Evolutionary conservation across 35 echinoderm and acorn worm species (phyloP).

Genomic region (Apostichopus californicus): DNA sequence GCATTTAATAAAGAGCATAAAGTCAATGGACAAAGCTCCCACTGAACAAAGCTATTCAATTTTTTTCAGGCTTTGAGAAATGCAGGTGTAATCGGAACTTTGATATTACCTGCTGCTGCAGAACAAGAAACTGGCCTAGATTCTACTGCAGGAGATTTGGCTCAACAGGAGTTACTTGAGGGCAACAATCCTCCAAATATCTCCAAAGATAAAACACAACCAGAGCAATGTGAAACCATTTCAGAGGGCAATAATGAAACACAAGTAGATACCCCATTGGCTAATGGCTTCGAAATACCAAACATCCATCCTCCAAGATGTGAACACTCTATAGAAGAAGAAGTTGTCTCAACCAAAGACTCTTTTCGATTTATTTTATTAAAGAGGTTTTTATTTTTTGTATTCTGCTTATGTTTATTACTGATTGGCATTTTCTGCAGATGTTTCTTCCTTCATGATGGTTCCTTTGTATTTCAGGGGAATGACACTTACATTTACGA

Average conservation of each 20-base stretch:
- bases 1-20: neutral
- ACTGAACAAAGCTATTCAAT: neutral
- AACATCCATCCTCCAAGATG: too few relatives aligned
- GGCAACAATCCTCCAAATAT: neutral
- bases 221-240: neutral
- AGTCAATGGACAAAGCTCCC: too few relatives aligned
- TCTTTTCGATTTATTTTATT: constrained; percentile 12
- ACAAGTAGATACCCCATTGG: neutral
- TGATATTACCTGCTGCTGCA: neutral
- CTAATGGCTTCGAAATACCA: neutral
- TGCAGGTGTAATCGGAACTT: neutral
- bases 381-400: constrained; percentile 11
- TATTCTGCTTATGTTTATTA: neutral
- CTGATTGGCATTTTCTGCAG: neutral
- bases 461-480: neutral
- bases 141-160: neutral
- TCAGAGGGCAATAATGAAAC: neutral
- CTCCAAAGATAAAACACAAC: neutral
- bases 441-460: neutral
- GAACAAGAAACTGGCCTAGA: neutral
- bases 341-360: neutral
- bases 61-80: neutral
- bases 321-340: neutral
- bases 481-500: neutral
- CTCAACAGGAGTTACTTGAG: neutral